These are phyloP conservation scores for Balaeniceps rex DNA, from an alignment of 2,113 vertebrate genomes.

Conservation along the genomic window DNA sequence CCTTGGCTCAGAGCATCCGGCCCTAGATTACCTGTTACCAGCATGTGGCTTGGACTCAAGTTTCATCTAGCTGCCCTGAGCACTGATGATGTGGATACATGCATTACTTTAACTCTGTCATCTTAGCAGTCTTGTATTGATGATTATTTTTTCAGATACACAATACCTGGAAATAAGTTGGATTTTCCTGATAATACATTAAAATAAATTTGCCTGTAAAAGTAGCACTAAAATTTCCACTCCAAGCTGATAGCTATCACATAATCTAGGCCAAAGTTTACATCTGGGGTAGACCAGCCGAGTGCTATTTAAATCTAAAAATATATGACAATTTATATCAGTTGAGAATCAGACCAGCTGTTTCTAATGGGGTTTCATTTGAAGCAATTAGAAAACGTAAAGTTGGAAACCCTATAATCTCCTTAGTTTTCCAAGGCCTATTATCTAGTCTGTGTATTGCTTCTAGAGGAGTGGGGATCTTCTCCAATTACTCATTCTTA, in stretches of 20 bases:
- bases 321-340: constrained; percentile 19
- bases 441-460: constrained; percentile 19
- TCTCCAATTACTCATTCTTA: constrained; percentile 50
- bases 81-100: background rate
- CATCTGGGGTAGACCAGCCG: background rate
- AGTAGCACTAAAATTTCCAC: constrained; percentile 1
- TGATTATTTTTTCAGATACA: constrained; percentile 40
- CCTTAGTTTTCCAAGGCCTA: constrained; percentile 24
- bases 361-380: constrained; percentile 43
- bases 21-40: background rate
- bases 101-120: background rate
- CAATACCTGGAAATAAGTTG: constrained; percentile 24
- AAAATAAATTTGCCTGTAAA: background rate
- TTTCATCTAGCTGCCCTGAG: background rate
- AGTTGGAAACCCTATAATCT: constrained; percentile 50
- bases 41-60: background rate
- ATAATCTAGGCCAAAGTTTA: constrained; percentile 28
- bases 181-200: constrained; percentile 20
- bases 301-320: constrained; percentile 38
- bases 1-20: background rate
- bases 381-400: constrained; percentile 52
- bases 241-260: background rate
- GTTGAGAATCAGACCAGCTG: constrained; percentile 42
- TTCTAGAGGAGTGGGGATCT: constrained; percentile 19
- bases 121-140: background rate